phyloP scores from a whole-genome alignment of 2,113 vertebrate species.

The Tetrao urogallus region DNA sequence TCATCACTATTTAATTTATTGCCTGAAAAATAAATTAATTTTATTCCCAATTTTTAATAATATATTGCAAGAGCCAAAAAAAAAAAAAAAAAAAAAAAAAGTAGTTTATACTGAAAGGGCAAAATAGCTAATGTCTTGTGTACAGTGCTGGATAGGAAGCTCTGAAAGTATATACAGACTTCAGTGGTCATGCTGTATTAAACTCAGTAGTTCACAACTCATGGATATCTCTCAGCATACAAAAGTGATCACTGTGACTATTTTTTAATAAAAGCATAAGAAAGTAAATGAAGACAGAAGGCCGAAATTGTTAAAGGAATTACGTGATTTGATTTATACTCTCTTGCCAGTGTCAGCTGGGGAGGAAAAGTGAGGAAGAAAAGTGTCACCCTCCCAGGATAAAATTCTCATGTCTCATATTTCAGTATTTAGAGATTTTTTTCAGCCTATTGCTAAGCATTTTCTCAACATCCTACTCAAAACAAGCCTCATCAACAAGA shows the following conservation, averaged over 20 bases:
- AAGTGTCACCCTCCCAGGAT: neutral
- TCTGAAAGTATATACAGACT: neutral
- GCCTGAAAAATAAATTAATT: constrained; percentile 36
- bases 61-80: neutral
- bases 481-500: neutral
- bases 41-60: constrained; percentile 24
- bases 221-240: neutral
- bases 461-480: neutral
- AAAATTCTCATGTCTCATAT: neutral
- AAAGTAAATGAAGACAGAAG: constrained; percentile 21
- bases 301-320: constrained; percentile 32
- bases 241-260: constrained; percentile 31
- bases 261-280: constrained; percentile 60
- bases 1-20: constrained; percentile 39
- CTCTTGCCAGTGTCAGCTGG: neutral
- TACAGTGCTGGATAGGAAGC: neutral
- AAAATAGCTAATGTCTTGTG: constrained; percentile 20
- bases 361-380: neutral
- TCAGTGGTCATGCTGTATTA: neutral
- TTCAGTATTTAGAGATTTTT: neutral
- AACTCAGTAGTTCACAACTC: constrained; percentile 29
- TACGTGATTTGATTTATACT: neutral
- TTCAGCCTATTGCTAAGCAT: neutral
- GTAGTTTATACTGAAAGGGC: neutral
- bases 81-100: neutral